Conservation (phyloP, 2,797 vertebrate species). For the Sardinella longiceps region DNA sequence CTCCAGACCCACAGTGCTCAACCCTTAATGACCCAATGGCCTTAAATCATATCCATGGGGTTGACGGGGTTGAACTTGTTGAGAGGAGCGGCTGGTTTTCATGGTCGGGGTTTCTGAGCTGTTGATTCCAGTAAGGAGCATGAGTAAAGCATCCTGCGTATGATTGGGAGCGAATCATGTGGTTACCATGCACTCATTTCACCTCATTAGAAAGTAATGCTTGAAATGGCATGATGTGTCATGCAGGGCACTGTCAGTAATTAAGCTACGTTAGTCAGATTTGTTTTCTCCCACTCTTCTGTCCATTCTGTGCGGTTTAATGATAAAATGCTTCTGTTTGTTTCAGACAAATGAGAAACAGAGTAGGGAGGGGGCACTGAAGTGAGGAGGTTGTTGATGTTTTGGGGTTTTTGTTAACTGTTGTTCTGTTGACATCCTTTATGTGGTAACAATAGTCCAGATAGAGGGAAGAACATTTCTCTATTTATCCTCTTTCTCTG, state of each 20-base stretch:
- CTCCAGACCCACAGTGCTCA: background rate
- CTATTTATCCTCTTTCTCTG: background rate
- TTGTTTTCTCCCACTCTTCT: too few species aligned
- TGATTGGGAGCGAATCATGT: background rate
- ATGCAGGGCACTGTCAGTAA: slow-evolving; percentile 6
- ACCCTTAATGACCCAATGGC: background rate
- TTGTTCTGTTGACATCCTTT: background rate
- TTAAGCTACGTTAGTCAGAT: background rate
- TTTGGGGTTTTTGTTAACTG: background rate
- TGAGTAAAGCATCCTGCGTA: slow-evolving; percentile 13
- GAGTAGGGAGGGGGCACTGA: background rate
- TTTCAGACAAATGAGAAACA: background rate
- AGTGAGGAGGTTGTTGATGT: background rate
- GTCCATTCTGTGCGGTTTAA: background rate
- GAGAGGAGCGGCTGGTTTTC: background rate
- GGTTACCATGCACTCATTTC: background rate
- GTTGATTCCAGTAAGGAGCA: background rate
- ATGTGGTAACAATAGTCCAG: background rate
- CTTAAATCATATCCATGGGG: background rate
- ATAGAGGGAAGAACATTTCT: background rate
- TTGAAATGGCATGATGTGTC: background rate
- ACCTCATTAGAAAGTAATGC: background rate
- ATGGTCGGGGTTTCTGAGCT: background rate
- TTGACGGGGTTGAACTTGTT: background rate
- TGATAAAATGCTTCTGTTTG: slow-evolving; percentile 1